Base-by-base conservation (phyloP, 2,113 vertebrate genomes). In the Octodon degus region DNA sequence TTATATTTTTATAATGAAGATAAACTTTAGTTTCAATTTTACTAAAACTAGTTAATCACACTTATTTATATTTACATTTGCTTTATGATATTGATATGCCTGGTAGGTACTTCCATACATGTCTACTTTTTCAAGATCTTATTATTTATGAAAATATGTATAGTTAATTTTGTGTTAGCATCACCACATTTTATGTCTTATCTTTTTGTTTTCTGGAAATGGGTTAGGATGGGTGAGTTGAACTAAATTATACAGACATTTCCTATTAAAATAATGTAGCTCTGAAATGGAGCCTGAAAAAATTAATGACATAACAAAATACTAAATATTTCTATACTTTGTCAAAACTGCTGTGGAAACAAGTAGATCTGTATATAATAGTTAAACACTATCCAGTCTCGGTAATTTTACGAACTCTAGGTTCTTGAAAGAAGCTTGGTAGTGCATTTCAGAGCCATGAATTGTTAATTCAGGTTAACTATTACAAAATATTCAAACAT, bases 401-500 rank as follows among this genome's bases (percentile, higher is more conserved):
- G 97, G 96, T 97, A 96, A 90, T 98, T 98, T 98, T 98, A 98
- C 98, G 96, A 98, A 97, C 96, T 90, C 91, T 97, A 96, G 60
- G 60, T 62, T 62, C 55, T 89, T 92, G 91, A 83, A 87, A 55
- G 76, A 86, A 81, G 84, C 82, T 98, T 98, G 97, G 97, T 95
- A 87, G 91, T 96, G 89, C 70, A 95, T 98, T 98, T 98, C 95
- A 97, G 92, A 95, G 86, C 97, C 98, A 93, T 97, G 95, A 97
- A 97, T 97, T 98, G 90, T 97, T 98, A 98, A 98, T 98, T 98
- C 97, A 96, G 97, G 97, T 98, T 98, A 98, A 98, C 97, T 98
- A 98, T 99, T 99, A 98, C 95, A 98, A 98, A 98, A 98, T 98
- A 98, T 97, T 98, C 96, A 95, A 97, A 98, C 98, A 98, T 98